Percentiles rank a stretch among this genome's conserved stretches.
These are phyloP conservation scores for Sitta carolinensis DNA, from an alignment of 2,797 vertebrate genomes.

Conservation along the genomic window DNA sequence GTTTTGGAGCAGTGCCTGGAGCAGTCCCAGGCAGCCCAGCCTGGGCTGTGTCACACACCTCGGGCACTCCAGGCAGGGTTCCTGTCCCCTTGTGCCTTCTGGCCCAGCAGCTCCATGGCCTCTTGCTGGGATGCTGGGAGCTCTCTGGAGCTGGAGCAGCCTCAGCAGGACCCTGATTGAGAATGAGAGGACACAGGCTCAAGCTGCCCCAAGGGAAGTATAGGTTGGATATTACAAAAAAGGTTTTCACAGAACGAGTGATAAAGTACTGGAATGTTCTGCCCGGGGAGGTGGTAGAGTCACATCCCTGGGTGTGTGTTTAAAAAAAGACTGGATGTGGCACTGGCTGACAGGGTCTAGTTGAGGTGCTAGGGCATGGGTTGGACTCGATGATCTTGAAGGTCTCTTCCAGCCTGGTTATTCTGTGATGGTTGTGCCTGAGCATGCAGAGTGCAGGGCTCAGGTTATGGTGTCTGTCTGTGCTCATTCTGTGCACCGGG, in stretches of 20 bases:
- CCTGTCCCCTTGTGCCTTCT: fast-evolving
- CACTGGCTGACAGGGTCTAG: too few species aligned
- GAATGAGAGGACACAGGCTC: too few species aligned
- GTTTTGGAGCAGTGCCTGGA: neutral
- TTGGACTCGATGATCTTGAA: too few species aligned
- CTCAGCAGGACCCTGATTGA: neutral
- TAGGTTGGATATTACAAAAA: too few species aligned
- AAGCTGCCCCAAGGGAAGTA: too few species aligned
- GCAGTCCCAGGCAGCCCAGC: neutral
- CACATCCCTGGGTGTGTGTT: too few species aligned
- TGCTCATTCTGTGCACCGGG: fast-evolving
- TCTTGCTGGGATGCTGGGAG: neutral
- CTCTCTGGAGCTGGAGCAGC: neutral
- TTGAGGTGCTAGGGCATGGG: too few species aligned
- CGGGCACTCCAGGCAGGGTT: neutral
- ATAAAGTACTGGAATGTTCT: too few species aligned
- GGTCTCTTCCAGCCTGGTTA: too few species aligned
- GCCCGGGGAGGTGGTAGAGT: too few species aligned
- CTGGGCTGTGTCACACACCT: neutral
- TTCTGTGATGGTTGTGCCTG: neutral
- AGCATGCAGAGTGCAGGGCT: neutral
- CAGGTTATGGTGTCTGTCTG: fast-evolving
- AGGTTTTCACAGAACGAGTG: too few species aligned
- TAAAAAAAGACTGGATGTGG: too few species aligned
- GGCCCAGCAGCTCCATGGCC: neutral